Evolutionary conservation across 2,797 vertebrate species (phyloP).

Genomic region (Sebastes hubbsi): DNA sequence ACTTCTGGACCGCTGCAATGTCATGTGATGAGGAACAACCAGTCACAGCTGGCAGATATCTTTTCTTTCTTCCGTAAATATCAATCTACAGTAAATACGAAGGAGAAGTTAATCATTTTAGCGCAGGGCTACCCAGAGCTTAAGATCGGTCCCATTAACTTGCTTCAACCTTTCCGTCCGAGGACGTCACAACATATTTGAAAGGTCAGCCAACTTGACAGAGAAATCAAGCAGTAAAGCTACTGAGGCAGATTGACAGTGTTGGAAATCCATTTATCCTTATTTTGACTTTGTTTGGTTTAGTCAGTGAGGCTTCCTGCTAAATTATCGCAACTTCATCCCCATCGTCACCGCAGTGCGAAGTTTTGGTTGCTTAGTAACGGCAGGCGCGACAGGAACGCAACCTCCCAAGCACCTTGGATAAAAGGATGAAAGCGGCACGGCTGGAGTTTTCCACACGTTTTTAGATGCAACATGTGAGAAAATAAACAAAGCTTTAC

Average conservation of each 20-base stretch:
- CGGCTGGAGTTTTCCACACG: no score
- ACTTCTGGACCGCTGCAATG: no score
- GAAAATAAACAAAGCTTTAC: slow-evolving; percentile 10
- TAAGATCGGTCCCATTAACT: not conserved
- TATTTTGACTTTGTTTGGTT: not conserved
- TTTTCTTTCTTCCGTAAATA: not conserved
- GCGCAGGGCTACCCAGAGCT: not conserved
- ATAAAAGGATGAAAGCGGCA: no score
- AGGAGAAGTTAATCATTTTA: not conserved
- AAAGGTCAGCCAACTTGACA: no score
- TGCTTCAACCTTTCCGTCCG: not conserved
- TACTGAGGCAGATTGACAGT: no score
- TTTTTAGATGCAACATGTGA: not conserved
- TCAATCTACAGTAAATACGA: not conserved
- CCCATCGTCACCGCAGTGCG: not conserved
- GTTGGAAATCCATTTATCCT: not conserved
- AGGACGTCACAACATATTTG: no score
- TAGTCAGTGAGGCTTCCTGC: not conserved
- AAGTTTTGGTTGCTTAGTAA: no score
- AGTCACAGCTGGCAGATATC: not conserved
- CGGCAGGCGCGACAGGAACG: no score
- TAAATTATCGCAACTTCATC: not conserved
- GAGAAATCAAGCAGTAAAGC: no score
- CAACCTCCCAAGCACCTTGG: no score
- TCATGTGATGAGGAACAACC: not conserved